Evolutionary conservation across 30 jellyfish, hydroid and myxozoan genomes (phyloP).

Genomic region (Clytia hemisphaerica): DNA sequence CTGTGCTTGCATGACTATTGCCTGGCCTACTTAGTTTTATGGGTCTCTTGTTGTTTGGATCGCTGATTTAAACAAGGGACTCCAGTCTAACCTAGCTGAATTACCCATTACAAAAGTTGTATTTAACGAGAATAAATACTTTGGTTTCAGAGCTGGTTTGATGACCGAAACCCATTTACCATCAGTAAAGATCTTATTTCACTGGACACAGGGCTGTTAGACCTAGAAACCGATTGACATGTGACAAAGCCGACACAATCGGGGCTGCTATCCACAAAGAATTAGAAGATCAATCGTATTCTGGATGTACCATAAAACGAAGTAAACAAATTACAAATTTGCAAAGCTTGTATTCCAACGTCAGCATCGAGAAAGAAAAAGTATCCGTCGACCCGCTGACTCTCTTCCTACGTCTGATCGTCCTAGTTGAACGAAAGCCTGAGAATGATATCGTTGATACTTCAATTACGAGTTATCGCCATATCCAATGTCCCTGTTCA

Average conservation of each 20-base stretch:
- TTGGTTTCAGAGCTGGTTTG: slow-evolving; percentile 13
- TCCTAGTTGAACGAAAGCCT: slow-evolving; percentile 9
- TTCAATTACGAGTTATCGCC: slow-evolving; percentile 28
- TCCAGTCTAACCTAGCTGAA: too few species aligned
- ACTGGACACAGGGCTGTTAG: slow-evolving; percentile 20
- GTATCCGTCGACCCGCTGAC: slow-evolving; percentile 56
- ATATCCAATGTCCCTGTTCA: slow-evolving; percentile 28
- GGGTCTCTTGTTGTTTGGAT: too few species aligned
- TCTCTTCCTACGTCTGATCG: slow-evolving; percentile 24
- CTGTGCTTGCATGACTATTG: too few species aligned
- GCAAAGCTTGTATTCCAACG: neutral
- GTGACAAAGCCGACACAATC: slow-evolving; percentile 32
- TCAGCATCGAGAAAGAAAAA: slow-evolving; percentile 18
- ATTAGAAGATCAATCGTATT: neutral
- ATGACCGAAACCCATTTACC: slow-evolving; percentile 5
- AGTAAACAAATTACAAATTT: slow-evolving; percentile 6
- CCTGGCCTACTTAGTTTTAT: too few species aligned
- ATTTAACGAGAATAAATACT: too few species aligned
- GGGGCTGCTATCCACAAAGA: slow-evolving; percentile 12
- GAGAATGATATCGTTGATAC: slow-evolving; percentile 2
- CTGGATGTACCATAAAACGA: slow-evolving; percentile 9
- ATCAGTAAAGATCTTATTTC: neutral
- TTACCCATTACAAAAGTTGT: too few species aligned
- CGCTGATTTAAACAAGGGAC: too few species aligned
- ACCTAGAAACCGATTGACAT: neutral